Evolutionary conservation across 2,797 vertebrate genomes (phyloP).

Genomic region (Esox masquinongy): DNA sequence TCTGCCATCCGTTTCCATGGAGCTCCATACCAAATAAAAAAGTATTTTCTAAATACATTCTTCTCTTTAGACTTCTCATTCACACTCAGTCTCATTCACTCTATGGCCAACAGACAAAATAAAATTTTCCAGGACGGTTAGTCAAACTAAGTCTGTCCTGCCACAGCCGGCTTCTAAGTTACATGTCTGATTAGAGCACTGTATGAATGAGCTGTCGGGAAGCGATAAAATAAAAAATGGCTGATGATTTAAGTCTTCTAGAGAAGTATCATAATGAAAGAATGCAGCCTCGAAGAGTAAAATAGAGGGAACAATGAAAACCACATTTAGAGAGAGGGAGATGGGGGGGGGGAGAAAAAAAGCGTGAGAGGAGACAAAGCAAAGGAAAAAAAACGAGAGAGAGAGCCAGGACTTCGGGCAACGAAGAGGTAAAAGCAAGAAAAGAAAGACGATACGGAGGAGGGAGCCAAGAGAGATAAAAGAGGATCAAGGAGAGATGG

Average conservation of each 20-base stretch:
- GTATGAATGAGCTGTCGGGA: slow-evolving; percentile 21
- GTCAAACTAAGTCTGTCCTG: slow-evolving; percentile 4
- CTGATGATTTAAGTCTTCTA: neutral
- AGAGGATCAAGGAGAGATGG: slow-evolving; percentile 14
- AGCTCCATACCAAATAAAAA: slow-evolving; percentile 52
- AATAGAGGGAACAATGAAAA: slow-evolving; percentile 29
- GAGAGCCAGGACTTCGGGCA: slow-evolving; percentile 5
- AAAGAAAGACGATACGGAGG: slow-evolving; percentile 12
- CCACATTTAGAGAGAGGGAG: slow-evolving; percentile 37
- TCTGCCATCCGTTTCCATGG: slow-evolving; percentile 41
- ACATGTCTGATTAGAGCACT: slow-evolving; percentile 37
- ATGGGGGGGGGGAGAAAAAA: neutral
- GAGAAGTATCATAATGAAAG: slow-evolving; percentile 42
- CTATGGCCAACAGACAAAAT: slow-evolving; percentile 13
- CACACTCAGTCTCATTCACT: neutral
- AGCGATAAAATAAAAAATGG: slow-evolving; percentile 1
- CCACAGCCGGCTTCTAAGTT: slow-evolving; percentile 38
- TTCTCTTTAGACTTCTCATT: slow-evolving; percentile 36
- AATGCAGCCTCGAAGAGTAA: slow-evolving; percentile 39
- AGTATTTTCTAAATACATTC: slow-evolving; percentile 27
- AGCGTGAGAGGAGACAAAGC: slow-evolving; percentile 15
- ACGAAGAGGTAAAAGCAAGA: neutral
- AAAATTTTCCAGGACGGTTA: slow-evolving; percentile 9
- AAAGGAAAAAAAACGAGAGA: neutral
- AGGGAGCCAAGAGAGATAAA: neutral